Conservation (phyloP, 2,888 invertebrate genomes). For the Hydriomena furcata region DNA sequence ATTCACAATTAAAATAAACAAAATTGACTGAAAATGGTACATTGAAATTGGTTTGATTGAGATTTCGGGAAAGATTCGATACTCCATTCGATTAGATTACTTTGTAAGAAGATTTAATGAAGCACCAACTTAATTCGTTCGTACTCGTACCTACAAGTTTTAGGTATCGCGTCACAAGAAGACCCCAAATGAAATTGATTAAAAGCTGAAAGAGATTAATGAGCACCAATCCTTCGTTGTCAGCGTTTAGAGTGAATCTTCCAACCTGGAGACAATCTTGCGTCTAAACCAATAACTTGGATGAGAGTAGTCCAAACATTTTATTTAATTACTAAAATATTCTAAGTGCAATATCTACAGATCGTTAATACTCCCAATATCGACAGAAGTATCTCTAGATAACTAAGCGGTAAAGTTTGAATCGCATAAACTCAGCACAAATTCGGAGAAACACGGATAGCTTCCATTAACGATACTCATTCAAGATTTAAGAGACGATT, state of each 20-base stretch:
- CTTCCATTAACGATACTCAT: constrained; percentile 26
- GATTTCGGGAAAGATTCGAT: too few species aligned
- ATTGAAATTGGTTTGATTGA: too few species aligned
- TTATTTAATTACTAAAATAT: not conserved
- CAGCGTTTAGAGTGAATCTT: not conserved
- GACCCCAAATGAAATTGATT: not conserved
- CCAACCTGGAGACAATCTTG: not conserved
- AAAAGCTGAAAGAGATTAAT: constrained; percentile 8
- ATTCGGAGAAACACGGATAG: constrained; percentile 11
- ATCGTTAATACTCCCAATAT: not conserved
- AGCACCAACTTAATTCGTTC: too few species aligned
- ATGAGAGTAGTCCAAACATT: too few species aligned
- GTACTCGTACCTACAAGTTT: too few species aligned
- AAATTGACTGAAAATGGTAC: too few species aligned
- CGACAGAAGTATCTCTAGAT: constrained; percentile 6
- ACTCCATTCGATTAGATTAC: too few species aligned
- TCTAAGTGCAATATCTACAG: not conserved
- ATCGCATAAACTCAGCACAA: not conserved
- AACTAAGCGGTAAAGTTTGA: constrained; percentile 19
- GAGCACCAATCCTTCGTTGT: constrained; percentile 6
- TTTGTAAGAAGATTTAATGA: too few species aligned
- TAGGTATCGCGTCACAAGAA: not conserved
- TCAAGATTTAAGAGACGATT: constrained; percentile 24
- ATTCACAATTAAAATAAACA: too few species aligned
- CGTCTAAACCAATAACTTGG: not conserved